Conservation (phyloP, 2,113 vertebrate genomes). For the Alaudala cheleensis region DNA sequence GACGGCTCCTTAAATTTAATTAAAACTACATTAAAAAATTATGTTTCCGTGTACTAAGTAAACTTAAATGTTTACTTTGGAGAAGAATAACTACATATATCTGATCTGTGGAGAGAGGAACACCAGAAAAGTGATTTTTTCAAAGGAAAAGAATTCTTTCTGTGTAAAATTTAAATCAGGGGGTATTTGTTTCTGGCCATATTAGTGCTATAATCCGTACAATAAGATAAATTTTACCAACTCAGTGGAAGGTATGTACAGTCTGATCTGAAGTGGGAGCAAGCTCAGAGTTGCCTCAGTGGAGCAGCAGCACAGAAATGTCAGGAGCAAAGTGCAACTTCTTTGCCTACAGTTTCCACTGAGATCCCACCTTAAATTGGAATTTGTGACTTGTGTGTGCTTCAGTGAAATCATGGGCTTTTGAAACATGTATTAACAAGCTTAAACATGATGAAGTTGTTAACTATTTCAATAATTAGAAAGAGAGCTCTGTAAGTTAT, state of each 20-base stretch:
- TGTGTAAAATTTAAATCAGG: not conserved
- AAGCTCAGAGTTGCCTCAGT: not conserved
- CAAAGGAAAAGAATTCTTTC: not conserved
- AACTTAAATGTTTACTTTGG: not conserved
- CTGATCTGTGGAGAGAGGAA: not conserved
- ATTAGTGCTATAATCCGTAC: not conserved
- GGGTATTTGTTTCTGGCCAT: not conserved
- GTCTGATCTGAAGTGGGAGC: not conserved
- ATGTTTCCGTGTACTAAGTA: not conserved
- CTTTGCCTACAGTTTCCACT: not conserved
- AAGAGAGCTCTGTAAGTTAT: not conserved
- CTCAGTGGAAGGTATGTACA: not conserved
- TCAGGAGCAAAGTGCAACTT: not conserved
- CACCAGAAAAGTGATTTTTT: not conserved
- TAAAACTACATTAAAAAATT: not conserved
- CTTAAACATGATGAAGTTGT: not conserved
- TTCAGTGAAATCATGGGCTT: not conserved
- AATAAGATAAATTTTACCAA: not conserved
- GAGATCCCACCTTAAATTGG: not conserved
- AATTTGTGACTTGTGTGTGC: not conserved
- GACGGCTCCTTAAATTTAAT: not conserved
- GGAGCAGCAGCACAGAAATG: not conserved
- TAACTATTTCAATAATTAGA: slow-evolving; percentile 52
- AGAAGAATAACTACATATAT: not conserved
- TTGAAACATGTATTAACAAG: not conserved